A percentile compares a stretch with the other conserved stretches of the same genome.
phyloP scores from a whole-genome alignment of 1,140 invertebrate genomes.

The Venustaconcha ellipsiformis region DNA sequence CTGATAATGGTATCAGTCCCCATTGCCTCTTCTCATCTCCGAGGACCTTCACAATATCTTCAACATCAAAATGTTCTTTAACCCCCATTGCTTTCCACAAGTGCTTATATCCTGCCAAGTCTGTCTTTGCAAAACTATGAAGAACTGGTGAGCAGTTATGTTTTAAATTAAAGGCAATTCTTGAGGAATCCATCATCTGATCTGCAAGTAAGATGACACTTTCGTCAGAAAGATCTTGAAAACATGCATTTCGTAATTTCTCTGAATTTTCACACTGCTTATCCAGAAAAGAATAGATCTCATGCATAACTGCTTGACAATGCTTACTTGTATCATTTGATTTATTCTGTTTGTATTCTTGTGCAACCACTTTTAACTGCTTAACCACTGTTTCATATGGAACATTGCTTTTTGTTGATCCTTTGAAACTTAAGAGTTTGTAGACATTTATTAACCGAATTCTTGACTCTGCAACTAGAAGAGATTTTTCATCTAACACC shows the following conservation, averaged over 20 bases:
- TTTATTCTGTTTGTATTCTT: not conserved
- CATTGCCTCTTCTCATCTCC: not conserved
- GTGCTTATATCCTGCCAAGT: not conserved
- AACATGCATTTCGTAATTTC: not conserved
- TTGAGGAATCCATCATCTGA: not conserved
- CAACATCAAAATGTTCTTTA: constrained; percentile 13
- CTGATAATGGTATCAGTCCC: too few relatives aligned
- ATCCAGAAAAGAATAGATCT: too few relatives aligned
- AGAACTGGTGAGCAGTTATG: constrained; percentile 11
- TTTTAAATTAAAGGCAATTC: constrained; percentile 11
- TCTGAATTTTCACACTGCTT: constrained; percentile 5
- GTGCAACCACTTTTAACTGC: not conserved
- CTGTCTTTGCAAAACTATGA: not conserved
- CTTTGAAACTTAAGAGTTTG: not conserved
- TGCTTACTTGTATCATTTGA: too few relatives aligned
- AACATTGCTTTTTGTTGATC: not conserved
- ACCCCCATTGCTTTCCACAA: constrained; percentile 17
- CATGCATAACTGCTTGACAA: too few relatives aligned
- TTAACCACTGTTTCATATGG: not conserved
- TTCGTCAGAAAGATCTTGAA: not conserved
- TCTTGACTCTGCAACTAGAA: not conserved
- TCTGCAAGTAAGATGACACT: constrained; percentile 6
- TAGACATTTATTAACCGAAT: not conserved
- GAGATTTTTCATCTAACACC: not conserved
- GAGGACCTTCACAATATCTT: constrained; percentile 18